Conservation (phyloP, 2,797 vertebrate species). For the Amphiprion clarkii region DNA sequence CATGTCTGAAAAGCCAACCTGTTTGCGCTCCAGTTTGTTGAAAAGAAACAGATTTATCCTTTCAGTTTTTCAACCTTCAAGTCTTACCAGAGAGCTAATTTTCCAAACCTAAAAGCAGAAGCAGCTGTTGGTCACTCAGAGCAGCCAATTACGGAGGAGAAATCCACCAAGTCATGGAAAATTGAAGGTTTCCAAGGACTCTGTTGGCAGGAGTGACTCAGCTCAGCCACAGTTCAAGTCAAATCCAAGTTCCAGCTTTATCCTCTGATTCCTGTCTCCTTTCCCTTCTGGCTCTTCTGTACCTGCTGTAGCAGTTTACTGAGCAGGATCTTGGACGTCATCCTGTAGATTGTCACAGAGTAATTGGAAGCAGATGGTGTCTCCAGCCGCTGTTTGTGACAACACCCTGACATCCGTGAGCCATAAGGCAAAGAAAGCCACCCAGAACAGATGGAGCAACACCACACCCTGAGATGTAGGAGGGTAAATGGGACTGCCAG, state of each 20-base stretch:
- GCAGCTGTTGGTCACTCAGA: conserved; percentile 25
- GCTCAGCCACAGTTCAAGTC: conserved; percentile 48
- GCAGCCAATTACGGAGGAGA: conserved; percentile 46
- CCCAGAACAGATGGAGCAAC: conserved; percentile 59
- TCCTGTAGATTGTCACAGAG: conserved; percentile 43
- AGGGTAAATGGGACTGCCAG: conserved; percentile 64
- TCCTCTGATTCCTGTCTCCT: conserved; percentile 23
- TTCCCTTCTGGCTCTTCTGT: conserved; percentile 23
- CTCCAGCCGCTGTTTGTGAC: conserved; percentile 48
- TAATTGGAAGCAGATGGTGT: conserved; percentile 64
- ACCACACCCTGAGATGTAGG: conserved; percentile 75
- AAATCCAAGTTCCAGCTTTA: conserved; percentile 37
- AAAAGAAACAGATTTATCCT: conserved; percentile 53
- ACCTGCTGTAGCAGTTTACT: conserved; percentile 21
- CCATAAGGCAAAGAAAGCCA: conserved; percentile 31
- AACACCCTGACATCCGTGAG: conserved; percentile 68
- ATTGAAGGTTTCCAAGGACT: conserved; percentile 33
- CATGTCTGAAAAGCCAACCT: conserved; percentile 60
- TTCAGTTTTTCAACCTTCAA: conserved; percentile 23
- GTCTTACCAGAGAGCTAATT: conserved; percentile 50
- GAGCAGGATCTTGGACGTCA: conserved; percentile 21
- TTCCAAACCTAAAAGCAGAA: conserved; percentile 58
- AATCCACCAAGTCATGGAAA: conserved; percentile 76
- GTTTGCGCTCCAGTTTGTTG: conserved; percentile 64
- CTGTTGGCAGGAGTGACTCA: conserved; percentile 62